These are phyloP conservation scores for Spilogale gracilis DNA, from an alignment of 2,113 vertebrate species.

Conservation along the genomic window DNA sequence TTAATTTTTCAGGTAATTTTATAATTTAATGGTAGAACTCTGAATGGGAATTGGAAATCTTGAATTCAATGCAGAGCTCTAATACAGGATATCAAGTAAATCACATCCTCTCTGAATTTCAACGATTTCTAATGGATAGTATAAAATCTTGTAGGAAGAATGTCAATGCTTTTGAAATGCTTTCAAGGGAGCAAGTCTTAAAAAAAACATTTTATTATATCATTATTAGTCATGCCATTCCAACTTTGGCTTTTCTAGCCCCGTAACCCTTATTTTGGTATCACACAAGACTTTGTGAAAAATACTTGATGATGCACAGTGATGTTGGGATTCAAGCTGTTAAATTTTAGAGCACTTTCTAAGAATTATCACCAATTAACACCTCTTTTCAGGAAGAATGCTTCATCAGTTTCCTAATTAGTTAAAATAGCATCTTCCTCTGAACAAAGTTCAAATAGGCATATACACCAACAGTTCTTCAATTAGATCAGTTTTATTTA, in stretches of 20 bases:
- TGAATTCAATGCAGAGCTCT: neutral
- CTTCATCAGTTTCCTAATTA: neutral
- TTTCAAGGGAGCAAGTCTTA: neutral
- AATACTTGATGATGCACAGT: neutral
- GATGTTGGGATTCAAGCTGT: neutral
- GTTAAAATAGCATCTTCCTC: constrained; percentile 40
- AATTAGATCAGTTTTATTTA: constrained; percentile 51
- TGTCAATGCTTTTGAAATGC: neutral
- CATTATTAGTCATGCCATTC: neutral
- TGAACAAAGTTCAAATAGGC: constrained; percentile 56
- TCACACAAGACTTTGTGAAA: neutral
- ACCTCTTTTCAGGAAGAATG: constrained; percentile 16
- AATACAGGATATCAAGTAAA: neutral
- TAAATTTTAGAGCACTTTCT: constrained; percentile 17
- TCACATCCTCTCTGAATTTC: neutral
- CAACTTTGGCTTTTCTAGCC: neutral
- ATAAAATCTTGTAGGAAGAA: neutral
- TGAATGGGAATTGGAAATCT: neutral
- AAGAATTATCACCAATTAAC: constrained; percentile 27
- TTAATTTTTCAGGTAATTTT: neutral
- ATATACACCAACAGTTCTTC: constrained; percentile 7
- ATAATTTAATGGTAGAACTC: neutral
- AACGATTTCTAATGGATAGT: neutral
- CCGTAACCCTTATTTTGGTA: neutral
- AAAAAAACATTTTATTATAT: neutral